Conservation (phyloP, 2,797 vertebrate species). For the Falco naumanni region DNA sequence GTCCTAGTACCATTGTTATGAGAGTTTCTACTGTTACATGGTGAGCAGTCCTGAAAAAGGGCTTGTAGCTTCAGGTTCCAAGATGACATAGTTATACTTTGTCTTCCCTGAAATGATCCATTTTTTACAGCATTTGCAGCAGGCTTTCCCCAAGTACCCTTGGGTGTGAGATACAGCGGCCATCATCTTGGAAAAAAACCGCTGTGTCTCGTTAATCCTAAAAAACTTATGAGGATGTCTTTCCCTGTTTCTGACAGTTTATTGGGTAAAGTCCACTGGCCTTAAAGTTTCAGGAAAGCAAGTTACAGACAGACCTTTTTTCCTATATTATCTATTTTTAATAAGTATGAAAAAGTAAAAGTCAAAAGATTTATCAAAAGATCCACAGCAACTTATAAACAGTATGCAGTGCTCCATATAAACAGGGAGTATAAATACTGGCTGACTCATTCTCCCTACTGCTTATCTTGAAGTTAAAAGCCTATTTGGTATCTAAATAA, state of each 20-base stretch:
- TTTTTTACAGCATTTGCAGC: background rate
- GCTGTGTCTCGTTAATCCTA: background rate
- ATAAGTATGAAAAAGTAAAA: background rate
- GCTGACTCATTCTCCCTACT: background rate
- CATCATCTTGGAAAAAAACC: background rate
- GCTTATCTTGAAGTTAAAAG: conserved; percentile 11
- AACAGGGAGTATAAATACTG: background rate
- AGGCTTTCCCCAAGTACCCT: background rate
- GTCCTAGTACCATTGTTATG: rapidly evolving
- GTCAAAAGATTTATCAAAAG: background rate
- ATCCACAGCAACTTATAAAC: background rate
- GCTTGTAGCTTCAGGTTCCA: background rate
- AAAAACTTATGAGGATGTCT: rapidly evolving
- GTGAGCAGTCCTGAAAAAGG: background rate
- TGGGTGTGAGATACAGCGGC: background rate
- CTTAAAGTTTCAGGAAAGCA: background rate
- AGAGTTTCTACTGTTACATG: rapidly evolving
- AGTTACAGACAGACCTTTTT: background rate
- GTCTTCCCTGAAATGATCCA: background rate
- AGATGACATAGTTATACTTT: background rate
- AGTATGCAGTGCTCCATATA: background rate
- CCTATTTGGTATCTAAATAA: background rate
- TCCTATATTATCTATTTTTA: background rate
- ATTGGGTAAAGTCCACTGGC: background rate
- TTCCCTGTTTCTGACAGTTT: background rate